Conservation (phyloP, 2,113 vertebrate species). For the Pygoscelis adeliae region DNA sequence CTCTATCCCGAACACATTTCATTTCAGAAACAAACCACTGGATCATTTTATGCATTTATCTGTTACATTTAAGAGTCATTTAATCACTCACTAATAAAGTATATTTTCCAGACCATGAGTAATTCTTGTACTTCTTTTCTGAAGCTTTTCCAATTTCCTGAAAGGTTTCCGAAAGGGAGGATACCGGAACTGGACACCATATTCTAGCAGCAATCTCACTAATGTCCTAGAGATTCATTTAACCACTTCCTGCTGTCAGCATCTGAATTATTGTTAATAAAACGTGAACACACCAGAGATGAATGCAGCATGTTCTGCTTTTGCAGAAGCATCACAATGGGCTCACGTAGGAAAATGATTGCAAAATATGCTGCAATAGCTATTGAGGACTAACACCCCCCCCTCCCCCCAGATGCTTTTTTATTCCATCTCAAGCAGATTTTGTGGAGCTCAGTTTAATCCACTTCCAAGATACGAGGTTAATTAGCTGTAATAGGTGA, state of each 20-base stretch:
- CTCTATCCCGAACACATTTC: background rate
- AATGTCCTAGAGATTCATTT: conserved; percentile 5
- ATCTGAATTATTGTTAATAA: background rate
- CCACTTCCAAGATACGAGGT: background rate
- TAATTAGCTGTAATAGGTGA: background rate
- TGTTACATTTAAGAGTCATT: background rate
- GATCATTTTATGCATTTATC: background rate
- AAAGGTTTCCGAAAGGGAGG: background rate
- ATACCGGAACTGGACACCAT: background rate
- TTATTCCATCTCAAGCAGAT: background rate
- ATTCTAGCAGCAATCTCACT: background rate
- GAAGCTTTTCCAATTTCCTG: conserved; percentile 2
- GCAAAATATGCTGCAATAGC: background rate
- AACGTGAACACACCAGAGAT: background rate
- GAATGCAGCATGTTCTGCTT: background rate
- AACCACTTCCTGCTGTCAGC: background rate
- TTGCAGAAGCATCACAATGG: background rate
- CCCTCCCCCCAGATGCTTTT: background rate
- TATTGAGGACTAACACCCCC: background rate
- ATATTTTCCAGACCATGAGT: background rate
- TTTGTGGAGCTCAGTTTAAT: background rate
- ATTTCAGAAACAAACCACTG: background rate
- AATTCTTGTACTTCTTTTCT: background rate
- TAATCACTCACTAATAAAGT: background rate
- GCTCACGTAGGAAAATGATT: background rate